Conservation (phyloP, 2,888 invertebrate genomes). For the Crossocerus cetratus region DNA sequence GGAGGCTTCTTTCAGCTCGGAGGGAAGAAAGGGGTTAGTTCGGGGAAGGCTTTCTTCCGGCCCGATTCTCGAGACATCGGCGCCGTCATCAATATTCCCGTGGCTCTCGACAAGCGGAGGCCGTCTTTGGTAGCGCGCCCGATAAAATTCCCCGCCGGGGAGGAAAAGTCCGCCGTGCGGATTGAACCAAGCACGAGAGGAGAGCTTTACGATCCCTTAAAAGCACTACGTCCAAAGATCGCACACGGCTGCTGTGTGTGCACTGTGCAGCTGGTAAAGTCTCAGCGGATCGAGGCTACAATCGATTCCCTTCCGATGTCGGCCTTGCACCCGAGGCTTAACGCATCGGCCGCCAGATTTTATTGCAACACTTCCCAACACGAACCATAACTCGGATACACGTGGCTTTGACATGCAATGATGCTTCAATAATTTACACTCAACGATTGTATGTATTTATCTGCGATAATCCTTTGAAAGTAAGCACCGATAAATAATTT, state of each 20-base stretch:
- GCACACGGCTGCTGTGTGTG: slow-evolving; percentile 17
- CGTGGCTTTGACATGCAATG: too few relatives aligned
- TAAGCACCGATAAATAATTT: too few relatives aligned
- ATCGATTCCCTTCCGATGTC: too few relatives aligned
- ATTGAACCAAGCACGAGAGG: slow-evolving; percentile 23
- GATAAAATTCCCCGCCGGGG: slow-evolving; percentile 33
- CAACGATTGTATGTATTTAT: too few relatives aligned
- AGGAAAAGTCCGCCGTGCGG: slow-evolving; percentile 28
- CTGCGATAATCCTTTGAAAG: too few relatives aligned
- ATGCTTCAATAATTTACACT: too few relatives aligned
- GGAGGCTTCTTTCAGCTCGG: too few relatives aligned
- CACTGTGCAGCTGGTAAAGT: slow-evolving; percentile 37
- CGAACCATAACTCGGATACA: too few relatives aligned
- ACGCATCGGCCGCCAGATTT: too few relatives aligned
- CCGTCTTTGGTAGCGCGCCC: slow-evolving; percentile 26
- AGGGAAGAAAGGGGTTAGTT: slow-evolving; percentile 8
- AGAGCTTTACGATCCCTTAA: slow-evolving; percentile 46
- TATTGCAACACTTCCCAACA: too few relatives aligned
- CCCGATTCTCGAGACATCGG: slow-evolving; percentile 14
- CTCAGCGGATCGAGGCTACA: slow-evolving; percentile 27
- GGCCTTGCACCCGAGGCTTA: too few relatives aligned
- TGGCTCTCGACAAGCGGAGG: slow-evolving; percentile 10
- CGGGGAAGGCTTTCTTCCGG: slow-evolving; percentile 9
- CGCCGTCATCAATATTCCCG: slow-evolving; percentile 47
- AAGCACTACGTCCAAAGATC: slow-evolving; percentile 33